Evolutionary conservation across 30 jellyfish, hydroid and myxozoan species (phyloP).

Genomic region (Aurelia sp.): DNA sequence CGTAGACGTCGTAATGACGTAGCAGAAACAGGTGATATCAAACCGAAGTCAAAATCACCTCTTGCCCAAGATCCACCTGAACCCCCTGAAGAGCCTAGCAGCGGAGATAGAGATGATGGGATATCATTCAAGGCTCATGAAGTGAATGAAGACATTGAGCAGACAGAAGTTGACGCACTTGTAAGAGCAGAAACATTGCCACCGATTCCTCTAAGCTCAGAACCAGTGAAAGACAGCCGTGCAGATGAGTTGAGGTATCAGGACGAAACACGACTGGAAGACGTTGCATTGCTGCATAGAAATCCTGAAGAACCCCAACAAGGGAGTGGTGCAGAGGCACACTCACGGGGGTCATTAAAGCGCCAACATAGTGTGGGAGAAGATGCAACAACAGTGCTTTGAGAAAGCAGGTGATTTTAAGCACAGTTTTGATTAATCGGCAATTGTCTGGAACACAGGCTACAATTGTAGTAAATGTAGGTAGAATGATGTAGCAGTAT

Average conservation of each 20-base stretch:
- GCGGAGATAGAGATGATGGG: conserved; percentile 59
- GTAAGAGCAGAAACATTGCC: neutral
- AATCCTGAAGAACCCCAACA: neutral
- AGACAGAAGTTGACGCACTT: conserved; percentile 1
- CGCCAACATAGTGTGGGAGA: neutral
- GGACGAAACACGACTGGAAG: neutral
- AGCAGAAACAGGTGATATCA: conserved; percentile 16
- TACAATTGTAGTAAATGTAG: too few relatives aligned
- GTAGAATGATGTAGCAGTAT: too few relatives aligned
- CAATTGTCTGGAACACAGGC: too few relatives aligned
- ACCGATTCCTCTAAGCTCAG: conserved; percentile 42
- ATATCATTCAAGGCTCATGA: conserved; percentile 31
- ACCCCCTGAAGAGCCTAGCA: too few relatives aligned
- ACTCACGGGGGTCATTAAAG: neutral
- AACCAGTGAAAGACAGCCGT: conserved; percentile 51
- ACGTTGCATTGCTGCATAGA: neutral
- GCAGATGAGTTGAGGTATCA: conserved; percentile 4
- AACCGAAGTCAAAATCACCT: too few relatives aligned
- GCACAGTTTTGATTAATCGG: too few relatives aligned
- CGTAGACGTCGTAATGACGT: conserved; percentile 40
- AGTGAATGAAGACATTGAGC: conserved; percentile 9
- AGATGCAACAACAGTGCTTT: too few relatives aligned
- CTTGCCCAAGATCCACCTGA: too few relatives aligned
- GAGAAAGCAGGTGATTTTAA: too few relatives aligned
- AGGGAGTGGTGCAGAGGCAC: neutral